Evolutionary conservation across 2,113 vertebrate species (phyloP).

Genomic region (Montifringilla adamsi): DNA sequence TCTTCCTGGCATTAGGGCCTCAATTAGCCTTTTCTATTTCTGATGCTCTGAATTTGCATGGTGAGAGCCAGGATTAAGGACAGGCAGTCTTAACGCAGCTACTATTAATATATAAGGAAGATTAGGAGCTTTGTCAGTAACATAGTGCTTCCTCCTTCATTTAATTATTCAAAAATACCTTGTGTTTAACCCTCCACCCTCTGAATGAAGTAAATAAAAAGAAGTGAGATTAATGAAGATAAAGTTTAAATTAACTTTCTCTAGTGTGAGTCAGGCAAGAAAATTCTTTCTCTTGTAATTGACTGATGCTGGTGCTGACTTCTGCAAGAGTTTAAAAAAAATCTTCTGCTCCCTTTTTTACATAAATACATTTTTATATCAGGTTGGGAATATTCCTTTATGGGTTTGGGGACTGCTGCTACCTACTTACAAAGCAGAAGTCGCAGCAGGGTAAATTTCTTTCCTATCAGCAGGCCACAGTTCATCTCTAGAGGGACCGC

Average conservation of each 20-base stretch:
- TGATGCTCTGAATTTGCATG: conserved; percentile 33
- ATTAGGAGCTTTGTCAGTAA: conserved; percentile 66
- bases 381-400: conserved; percentile 32
- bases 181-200: conserved; percentile 28
- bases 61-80: conserved; percentile 62
- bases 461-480: conserved; percentile 31
- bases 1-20: conserved; percentile 33
- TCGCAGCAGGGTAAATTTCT: conserved; percentile 36
- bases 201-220: conserved; percentile 64
- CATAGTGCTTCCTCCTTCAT: conserved; percentile 57
- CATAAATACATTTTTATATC: conserved; percentile 50
- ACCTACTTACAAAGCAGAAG: conserved; percentile 32
- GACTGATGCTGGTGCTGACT: background rate
- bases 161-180: conserved; percentile 68
- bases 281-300: conserved; percentile 33
- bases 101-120: conserved; percentile 70
- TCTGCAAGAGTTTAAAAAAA: background rate
- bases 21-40: conserved; percentile 61
- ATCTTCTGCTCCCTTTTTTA: background rate
- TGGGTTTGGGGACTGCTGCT: conserved; percentile 30
- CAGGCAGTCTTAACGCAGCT: conserved; percentile 41
- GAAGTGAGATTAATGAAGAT: conserved; percentile 58
- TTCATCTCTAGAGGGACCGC: conserved; percentile 27
- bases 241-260: conserved; percentile 69
- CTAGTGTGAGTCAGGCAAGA: background rate